phyloP scores from a whole-genome alignment of 2,888 invertebrate genomes.

The Gasteruption jaculator region DNA sequence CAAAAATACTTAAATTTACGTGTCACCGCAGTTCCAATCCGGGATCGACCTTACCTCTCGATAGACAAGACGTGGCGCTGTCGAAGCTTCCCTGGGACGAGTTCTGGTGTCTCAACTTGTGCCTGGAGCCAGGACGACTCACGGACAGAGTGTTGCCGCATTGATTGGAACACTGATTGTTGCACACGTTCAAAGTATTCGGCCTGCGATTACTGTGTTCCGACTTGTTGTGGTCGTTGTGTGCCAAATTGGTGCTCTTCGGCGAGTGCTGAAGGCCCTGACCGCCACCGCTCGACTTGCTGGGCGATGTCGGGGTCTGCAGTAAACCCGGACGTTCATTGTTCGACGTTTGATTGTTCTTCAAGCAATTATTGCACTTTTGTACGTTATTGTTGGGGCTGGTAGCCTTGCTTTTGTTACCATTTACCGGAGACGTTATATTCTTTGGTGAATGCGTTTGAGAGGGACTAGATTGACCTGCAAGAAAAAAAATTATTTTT shows the following conservation, averaged over 20 bases:
- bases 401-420: slow-evolving; percentile 28
- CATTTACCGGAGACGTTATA: slow-evolving; percentile 34
- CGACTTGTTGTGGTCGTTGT: slow-evolving; percentile 35
- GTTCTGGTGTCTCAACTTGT: slow-evolving; percentile 51
- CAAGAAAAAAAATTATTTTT: slow-evolving; percentile 7
- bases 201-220: slow-evolving; percentile 41
- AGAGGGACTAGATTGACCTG: slow-evolving; percentile 45
- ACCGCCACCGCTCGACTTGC: slow-evolving; percentile 43
- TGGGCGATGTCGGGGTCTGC: slow-evolving; percentile 44
- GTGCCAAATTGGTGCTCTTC: slow-evolving; percentile 36
- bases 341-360: slow-evolving; percentile 44
- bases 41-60: slow-evolving; percentile 55
- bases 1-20: no score
- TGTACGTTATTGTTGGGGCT: slow-evolving; percentile 27
- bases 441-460: slow-evolving; percentile 42
- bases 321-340: slow-evolving; percentile 42
- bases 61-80: slow-evolving; percentile 52
- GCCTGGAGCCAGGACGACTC: slow-evolving; percentile 43
- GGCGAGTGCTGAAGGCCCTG: slow-evolving; percentile 39
- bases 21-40: no score
- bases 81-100: slow-evolving; percentile 52
- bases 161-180: slow-evolving; percentile 40
- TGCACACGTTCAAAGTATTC: slow-evolving; percentile 42
- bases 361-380: slow-evolving; percentile 45
- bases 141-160: slow-evolving; percentile 40